Evolutionary conservation across 2,113 vertebrate genomes (phyloP).

Genomic region (Leptobrachium ailaonicum): DNA sequence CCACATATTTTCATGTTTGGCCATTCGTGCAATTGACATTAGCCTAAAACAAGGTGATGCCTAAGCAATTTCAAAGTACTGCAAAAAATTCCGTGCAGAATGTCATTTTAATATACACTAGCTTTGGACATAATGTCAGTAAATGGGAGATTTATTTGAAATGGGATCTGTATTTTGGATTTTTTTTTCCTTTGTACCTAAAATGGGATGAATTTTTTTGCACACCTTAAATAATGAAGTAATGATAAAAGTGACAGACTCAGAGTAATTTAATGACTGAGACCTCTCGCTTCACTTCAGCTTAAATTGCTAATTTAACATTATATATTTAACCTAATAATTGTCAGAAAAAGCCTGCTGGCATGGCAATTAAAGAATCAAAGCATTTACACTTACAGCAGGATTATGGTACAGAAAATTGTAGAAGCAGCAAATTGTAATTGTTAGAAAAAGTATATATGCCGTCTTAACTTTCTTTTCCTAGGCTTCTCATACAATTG

Average conservation of each 20-base stretch:
- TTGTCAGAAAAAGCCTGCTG: conserved; percentile 15
- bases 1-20: too few relatives aligned
- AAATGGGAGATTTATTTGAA: too few relatives aligned
- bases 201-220: background rate
- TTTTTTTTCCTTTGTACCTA: background rate
- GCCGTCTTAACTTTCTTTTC: background rate
- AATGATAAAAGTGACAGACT: background rate
- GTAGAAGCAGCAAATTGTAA: conserved; percentile 15
- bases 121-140: too few relatives aligned
- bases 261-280: background rate
- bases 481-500: background rate
- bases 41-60: too few relatives aligned
- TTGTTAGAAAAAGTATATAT: conserved; percentile 6
- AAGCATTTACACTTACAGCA: conserved; percentile 20
- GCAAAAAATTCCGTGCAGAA: too few relatives aligned
- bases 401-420: conserved; percentile 8
- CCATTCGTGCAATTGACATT: too few relatives aligned
- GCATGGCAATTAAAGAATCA: conserved; percentile 12
- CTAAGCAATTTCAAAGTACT: too few relatives aligned
- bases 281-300: background rate
- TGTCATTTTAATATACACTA: too few relatives aligned
- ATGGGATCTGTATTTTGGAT: too few relatives aligned
- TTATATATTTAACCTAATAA: conserved; percentile 31
- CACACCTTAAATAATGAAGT: conserved; percentile 10
- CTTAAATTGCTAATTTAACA: conserved; percentile 11